phyloP scores from a whole-genome alignment of 1,140 invertebrate genomes.

The Glossosoma conforme region DNA sequence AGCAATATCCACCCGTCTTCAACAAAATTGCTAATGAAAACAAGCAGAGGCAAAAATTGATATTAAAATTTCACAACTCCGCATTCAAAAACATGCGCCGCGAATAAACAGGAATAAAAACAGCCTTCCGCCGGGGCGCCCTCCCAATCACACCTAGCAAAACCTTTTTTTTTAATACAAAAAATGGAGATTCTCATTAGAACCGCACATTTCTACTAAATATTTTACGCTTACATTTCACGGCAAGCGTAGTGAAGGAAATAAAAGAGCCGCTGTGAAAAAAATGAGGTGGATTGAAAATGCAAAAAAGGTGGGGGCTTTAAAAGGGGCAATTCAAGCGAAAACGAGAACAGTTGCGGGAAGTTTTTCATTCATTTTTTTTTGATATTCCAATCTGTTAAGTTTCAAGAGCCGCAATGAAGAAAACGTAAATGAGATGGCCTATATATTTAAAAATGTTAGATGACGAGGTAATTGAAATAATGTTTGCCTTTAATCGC shows the following conservation, averaged over 20 bases:
- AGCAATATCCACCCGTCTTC: too few relatives aligned
- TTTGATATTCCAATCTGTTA: slow-evolving; percentile 11
- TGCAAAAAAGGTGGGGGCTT: slow-evolving; percentile 17
- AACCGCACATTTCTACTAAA: slow-evolving; percentile 22
- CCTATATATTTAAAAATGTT: neutral
- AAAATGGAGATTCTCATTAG: slow-evolving; percentile 26
- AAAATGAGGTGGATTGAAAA: slow-evolving; percentile 23
- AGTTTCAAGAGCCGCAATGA: neutral
- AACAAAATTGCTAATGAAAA: slow-evolving; percentile 23
- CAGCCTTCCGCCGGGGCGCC: neutral
- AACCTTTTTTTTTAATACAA: slow-evolving; percentile 25
- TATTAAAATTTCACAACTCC: slow-evolving; percentile 30
- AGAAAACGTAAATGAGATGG: slow-evolving; percentile 2
- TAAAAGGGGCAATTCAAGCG: slow-evolving; percentile 17
- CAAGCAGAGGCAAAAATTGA: slow-evolving; percentile 22
- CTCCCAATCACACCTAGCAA: slow-evolving; percentile 19
- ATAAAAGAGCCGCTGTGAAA: slow-evolving; percentile 15
- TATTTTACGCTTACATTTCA: slow-evolving; percentile 25
- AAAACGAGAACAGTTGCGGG: neutral
- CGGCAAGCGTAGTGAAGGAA: slow-evolving; percentile 17
- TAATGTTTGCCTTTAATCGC: slow-evolving; percentile 19
- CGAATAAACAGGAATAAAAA: slow-evolving; percentile 20
- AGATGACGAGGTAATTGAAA: slow-evolving; percentile 21
- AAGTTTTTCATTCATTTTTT: neutral
- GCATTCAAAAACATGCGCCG: slow-evolving; percentile 24